Conservation (phyloP, 2,113 vertebrate genomes). For the Columba janthina region DNA sequence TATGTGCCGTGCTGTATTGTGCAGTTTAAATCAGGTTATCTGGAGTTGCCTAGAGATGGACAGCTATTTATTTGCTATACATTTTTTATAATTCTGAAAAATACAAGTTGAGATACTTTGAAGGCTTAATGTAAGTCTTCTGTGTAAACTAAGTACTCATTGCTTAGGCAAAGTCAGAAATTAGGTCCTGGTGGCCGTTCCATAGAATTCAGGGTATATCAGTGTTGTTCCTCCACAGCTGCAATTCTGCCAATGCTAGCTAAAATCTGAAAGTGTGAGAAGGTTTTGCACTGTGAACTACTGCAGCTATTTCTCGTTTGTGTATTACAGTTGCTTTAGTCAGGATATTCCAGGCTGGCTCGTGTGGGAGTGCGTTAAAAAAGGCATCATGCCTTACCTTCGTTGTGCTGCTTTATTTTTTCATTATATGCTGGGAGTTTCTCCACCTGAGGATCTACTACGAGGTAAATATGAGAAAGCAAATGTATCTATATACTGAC, state of each 20-base stretch:
- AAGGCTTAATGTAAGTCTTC: background rate
- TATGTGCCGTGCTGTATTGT: background rate
- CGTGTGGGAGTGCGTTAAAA: slow-evolving; percentile 85
- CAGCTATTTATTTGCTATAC: background rate
- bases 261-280: background rate
- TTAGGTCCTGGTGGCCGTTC: background rate
- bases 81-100: background rate
- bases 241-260: background rate
- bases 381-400: slow-evolving; percentile 88
- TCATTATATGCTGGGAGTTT: slow-evolving; percentile 91
- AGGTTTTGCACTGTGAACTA: background rate
- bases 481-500: background rate
- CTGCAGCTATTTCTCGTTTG: background rate
- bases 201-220: background rate
- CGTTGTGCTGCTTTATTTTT: slow-evolving; percentile 93
- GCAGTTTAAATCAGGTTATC: background rate
- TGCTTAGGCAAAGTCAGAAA: background rate
- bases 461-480: slow-evolving; percentile 69
- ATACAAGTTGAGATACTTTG: background rate
- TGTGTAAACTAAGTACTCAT: background rate
- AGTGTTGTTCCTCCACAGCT: background rate
- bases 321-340: slow-evolving; percentile 74
- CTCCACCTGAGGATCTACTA: slow-evolving; percentile 88
- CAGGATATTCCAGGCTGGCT: slow-evolving; percentile 80
- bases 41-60: background rate